phyloP scores from a whole-genome alignment of 2,113 vertebrate genomes.

The Polypterus bichir region DNA sequence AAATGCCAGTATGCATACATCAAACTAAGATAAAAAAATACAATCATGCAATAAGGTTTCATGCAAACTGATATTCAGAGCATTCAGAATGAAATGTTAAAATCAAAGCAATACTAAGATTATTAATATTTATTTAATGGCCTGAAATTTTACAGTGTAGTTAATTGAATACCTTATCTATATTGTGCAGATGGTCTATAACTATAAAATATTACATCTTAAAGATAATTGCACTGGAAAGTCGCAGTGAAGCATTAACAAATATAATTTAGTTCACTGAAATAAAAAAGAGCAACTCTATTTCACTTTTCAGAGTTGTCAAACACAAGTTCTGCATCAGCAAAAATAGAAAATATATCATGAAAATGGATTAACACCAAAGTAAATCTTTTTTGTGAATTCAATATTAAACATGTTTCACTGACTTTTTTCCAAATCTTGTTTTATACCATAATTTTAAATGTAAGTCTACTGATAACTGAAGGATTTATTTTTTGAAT shows the following conservation, averaged over 20 bases:
- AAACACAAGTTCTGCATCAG: slow-evolving; percentile 30
- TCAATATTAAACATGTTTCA: slow-evolving; percentile 8
- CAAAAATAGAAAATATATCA: slow-evolving; percentile 34
- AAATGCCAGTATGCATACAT: no score
- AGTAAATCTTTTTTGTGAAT: slow-evolving; percentile 1
- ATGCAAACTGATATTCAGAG: neutral
- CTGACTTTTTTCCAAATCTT: slow-evolving; percentile 13
- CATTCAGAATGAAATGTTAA: slow-evolving; percentile 51
- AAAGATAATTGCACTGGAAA: slow-evolving; percentile 50
- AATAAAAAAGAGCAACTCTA: slow-evolving; percentile 33
- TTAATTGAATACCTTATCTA: slow-evolving; percentile 68
- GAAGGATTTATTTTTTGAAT: slow-evolving; percentile 31
- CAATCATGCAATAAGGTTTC: no score
- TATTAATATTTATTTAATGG: slow-evolving; percentile 53
- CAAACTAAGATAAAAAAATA: no score
- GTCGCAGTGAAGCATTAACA: slow-evolving; percentile 50
- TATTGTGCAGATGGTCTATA: slow-evolving; percentile 60
- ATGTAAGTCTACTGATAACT: slow-evolving; percentile 34
- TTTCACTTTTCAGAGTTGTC: slow-evolving; percentile 28
- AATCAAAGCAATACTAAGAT: slow-evolving; percentile 51
- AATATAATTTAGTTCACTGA: slow-evolving; percentile 51
- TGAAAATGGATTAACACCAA: slow-evolving; percentile 12
- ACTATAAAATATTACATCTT: slow-evolving; percentile 60
- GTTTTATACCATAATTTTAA: slow-evolving; percentile 31
- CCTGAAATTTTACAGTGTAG: slow-evolving; percentile 36